phyloP scores from a whole-genome alignment of 1,140 invertebrate species.

The Caerostris extrusa region DNA sequence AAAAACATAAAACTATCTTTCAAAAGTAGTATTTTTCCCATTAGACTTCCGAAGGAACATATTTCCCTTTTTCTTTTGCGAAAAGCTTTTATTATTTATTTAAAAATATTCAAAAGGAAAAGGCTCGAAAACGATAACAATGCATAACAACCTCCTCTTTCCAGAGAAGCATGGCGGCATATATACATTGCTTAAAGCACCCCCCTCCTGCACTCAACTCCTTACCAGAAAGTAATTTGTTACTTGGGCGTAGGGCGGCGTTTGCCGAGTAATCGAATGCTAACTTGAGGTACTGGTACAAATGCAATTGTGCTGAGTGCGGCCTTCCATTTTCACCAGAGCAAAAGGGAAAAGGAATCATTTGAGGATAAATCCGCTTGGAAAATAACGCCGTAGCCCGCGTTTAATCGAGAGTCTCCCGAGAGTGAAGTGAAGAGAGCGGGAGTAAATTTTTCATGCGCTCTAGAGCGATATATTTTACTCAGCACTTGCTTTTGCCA shows the following conservation, averaged over 20 bases:
- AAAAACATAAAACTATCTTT: too few relatives aligned
- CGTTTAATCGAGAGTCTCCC: constrained; percentile 19
- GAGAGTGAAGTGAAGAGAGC: not conserved
- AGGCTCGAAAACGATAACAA: not conserved
- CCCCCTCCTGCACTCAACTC: constrained; percentile 9
- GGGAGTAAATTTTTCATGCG: constrained; percentile 69
- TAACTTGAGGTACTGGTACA: constrained; percentile 62
- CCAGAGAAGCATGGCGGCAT: not conserved
- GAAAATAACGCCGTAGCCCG: constrained; percentile 36
- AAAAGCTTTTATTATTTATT: constrained; percentile 58
- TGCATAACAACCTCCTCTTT: not conserved
- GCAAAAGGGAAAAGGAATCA: constrained; percentile 18
- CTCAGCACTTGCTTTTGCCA: constrained; percentile 30
- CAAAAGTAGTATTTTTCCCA: too few relatives aligned
- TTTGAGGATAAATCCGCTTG: constrained; percentile 38
- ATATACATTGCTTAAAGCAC: constrained; percentile 57
- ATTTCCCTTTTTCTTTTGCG: not conserved
- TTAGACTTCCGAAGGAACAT: too few relatives aligned
- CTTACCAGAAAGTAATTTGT: constrained; percentile 64
- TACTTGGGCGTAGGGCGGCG: not conserved
- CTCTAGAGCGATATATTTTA: constrained; percentile 66
- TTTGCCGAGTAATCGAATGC: constrained; percentile 61
- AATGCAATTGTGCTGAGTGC: constrained; percentile 66
- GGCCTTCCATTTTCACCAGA: not conserved
- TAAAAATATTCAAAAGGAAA: not conserved